phyloP scores from a whole-genome alignment of 2,113 vertebrate species.

The Formicarius rufipectus region DNA sequence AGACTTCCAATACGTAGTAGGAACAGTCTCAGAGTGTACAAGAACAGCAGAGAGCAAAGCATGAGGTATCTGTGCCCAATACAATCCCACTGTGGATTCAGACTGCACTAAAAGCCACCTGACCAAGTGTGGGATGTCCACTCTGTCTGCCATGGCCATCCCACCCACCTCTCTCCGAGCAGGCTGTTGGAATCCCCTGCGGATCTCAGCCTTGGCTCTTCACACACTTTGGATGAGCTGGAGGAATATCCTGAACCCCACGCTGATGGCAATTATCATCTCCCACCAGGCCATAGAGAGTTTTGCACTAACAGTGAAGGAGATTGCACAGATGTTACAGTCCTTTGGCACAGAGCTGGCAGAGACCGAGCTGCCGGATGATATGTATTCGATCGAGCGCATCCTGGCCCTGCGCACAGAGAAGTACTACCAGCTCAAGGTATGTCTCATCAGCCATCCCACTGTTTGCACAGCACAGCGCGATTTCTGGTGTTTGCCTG shows the following conservation, averaged over 20 bases:
- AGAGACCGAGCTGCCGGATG: slow-evolving; percentile 84
- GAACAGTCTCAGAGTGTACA: background rate
- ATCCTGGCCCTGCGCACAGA: slow-evolving; percentile 84
- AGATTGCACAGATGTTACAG: slow-evolving; percentile 94
- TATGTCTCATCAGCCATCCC: slow-evolving; percentile 17
- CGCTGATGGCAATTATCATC: background rate
- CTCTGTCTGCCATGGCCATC: background rate
- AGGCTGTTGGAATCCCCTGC: background rate
- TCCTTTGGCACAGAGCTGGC: slow-evolving; percentile 92
- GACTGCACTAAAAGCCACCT: background rate
- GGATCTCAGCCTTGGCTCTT: background rate
- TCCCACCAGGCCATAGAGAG: slow-evolving; percentile 92
- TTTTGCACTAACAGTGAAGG: slow-evolving; percentile 95
- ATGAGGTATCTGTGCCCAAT: background rate
- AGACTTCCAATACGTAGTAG: background rate
- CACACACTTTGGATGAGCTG: background rate
- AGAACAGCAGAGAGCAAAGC: background rate
- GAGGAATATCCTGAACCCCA: fast-evolving
- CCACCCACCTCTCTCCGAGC: background rate
- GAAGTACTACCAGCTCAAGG: slow-evolving; percentile 92
- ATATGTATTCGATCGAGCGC: slow-evolving; percentile 80
- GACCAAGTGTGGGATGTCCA: background rate
- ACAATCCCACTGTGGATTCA: background rate
- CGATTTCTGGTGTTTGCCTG: background rate
- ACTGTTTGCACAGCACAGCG: fast-evolving